Percentiles rank a stretch among this genome's conserved stretches.
phyloP scores from a whole-genome alignment of 1,140 invertebrate species.

The Scaptodrosophila lebanonensis region DNA sequence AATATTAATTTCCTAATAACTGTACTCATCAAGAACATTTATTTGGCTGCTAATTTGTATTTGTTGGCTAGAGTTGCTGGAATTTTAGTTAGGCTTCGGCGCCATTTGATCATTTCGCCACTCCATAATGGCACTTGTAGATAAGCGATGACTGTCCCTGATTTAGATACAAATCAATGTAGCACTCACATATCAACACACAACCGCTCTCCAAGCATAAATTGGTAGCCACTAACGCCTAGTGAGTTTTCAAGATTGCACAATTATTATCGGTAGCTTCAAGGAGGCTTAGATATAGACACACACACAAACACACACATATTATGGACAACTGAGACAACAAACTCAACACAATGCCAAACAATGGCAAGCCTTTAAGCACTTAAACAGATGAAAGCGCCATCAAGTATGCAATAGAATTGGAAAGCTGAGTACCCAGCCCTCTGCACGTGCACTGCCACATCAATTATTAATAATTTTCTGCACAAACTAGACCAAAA shows the following conservation, averaged over 20 bases:
- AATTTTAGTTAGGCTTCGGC: no score
- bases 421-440: conserved; percentile 27
- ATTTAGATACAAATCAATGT: no score
- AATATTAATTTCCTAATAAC: no score
- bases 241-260: conserved; percentile 56
- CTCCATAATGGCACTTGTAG: no score
- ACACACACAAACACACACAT: not conserved
- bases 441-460: not conserved
- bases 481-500: conserved; percentile 47
- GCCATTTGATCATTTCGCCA: no score
- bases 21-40: no score
- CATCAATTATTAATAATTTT: conserved; percentile 72
- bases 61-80: no score
- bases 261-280: conserved; percentile 62
- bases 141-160: no score
- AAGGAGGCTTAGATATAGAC: conserved; percentile 1
- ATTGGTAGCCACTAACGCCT: conserved; percentile 52
- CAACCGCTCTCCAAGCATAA: conserved; percentile 13
- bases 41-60: no score
- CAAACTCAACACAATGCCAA: conserved; percentile 1
- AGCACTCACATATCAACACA: not conserved
- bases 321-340: not conserved
- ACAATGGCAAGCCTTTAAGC: conserved; percentile 52
- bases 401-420: conserved; percentile 58
- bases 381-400: conserved; percentile 63